Evolutionary conservation across 1,140 invertebrate genomes (phyloP).

Genomic region (Mylabris phalerata): DNA sequence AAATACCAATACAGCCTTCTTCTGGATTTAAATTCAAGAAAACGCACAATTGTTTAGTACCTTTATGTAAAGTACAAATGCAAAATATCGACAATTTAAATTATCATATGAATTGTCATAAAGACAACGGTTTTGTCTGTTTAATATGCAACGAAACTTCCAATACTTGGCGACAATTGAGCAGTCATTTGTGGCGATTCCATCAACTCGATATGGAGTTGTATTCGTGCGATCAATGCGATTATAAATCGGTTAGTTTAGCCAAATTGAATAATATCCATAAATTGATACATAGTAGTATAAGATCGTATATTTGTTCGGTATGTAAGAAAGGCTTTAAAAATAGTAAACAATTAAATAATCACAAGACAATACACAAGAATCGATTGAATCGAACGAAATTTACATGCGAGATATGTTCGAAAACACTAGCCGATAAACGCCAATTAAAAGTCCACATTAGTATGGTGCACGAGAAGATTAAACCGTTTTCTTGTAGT

Average conservation of each 20-base stretch:
- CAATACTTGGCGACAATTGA: constrained; percentile 54
- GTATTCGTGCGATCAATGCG: constrained; percentile 58
- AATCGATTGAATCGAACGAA: constrained; percentile 28
- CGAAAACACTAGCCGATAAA: constrained; percentile 51
- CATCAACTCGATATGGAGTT: constrained; percentile 73
- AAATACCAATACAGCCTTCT: background rate
- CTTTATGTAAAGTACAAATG: constrained; percentile 44
- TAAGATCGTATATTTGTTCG: constrained; percentile 56
- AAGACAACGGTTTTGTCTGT: constrained; percentile 53
- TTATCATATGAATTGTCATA: constrained; percentile 57
- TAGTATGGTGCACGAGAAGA: constrained; percentile 59
- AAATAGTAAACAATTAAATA: constrained; percentile 64
- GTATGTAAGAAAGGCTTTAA: constrained; percentile 70
- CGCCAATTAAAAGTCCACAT: constrained; percentile 56
- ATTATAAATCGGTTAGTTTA: constrained; percentile 57
- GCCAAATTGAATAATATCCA: constrained; percentile 60
- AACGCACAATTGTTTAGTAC: constrained; percentile 28
- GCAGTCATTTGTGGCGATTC: constrained; percentile 67
- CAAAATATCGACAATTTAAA: constrained; percentile 44
- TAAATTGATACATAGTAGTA: constrained; percentile 59
- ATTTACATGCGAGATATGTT: constrained; percentile 53
- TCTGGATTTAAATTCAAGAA: constrained; percentile 21
- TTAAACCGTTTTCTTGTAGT: constrained; percentile 62
- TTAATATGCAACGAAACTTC: constrained; percentile 55
- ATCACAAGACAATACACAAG: constrained; percentile 53